Conservation (phyloP, 2,113 vertebrate species). For the Dipodomys merriami region DNA sequence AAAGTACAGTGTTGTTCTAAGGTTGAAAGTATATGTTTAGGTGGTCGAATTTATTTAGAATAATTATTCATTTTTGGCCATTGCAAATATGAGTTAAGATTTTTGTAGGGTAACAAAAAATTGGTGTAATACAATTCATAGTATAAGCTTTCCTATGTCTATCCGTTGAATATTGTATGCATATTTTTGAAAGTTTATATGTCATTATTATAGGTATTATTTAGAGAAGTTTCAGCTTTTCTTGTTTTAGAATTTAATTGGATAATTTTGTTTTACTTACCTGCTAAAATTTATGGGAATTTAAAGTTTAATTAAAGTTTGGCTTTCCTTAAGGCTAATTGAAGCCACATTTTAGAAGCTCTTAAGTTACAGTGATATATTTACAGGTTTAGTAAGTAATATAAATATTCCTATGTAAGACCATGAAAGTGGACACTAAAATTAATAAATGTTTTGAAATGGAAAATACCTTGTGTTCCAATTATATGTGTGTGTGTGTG, state of each 20-base stretch:
- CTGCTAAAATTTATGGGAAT: constrained; percentile 36
- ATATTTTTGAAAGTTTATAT: constrained; percentile 21
- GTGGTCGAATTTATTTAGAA: not conserved
- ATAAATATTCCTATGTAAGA: not conserved
- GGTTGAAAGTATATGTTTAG: not conserved
- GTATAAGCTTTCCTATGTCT: not conserved
- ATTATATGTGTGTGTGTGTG: no score
- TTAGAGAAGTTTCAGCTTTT: constrained; percentile 66
- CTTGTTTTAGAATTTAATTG: constrained; percentile 62
- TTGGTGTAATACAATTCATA: not conserved
- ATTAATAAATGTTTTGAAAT: constrained; percentile 43
- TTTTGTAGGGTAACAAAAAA: not conserved
- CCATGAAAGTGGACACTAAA: not conserved
- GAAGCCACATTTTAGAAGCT: constrained; percentile 40
- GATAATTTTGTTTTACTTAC: constrained; percentile 58
- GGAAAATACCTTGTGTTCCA: not conserved
- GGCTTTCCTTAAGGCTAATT: constrained; percentile 36
- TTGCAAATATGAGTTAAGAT: not conserved
- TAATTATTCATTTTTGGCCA: not conserved
- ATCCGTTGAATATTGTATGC: constrained; percentile 33
- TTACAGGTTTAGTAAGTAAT: constrained; percentile 46
- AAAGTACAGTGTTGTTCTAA: not conserved
- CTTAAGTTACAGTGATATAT: not conserved
- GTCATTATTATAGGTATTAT: not conserved
- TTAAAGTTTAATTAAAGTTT: not conserved